Evolutionary conservation across 2,888 invertebrate genomes (phyloP).

Genomic region (Elegia similella): DNA sequence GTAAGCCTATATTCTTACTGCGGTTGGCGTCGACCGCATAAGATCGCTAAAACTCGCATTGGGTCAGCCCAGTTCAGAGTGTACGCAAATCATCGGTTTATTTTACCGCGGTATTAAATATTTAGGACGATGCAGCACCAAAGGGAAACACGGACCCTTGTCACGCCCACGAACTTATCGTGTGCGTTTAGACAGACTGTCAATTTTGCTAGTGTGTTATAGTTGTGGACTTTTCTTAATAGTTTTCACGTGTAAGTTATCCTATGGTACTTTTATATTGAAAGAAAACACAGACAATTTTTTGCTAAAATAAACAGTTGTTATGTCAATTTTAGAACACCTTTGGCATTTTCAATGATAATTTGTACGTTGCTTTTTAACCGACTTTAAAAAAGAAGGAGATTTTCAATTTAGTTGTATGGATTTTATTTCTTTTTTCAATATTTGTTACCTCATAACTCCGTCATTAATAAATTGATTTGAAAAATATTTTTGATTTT

Average conservation of each 20-base stretch:
- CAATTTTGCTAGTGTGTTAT: slow-evolving; percentile 13
- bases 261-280: neutral
- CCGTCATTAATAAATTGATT: too few species aligned
- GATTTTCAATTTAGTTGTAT: too few species aligned
- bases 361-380: neutral
- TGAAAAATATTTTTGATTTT: too few species aligned
- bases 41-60: slow-evolving; percentile 35
- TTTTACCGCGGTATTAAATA: slow-evolving; percentile 14
- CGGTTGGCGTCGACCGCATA: slow-evolving; percentile 51
- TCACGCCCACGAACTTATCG: slow-evolving; percentile 7
- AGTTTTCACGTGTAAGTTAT: neutral
- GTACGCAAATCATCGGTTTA: slow-evolving; percentile 14
- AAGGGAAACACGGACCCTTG: slow-evolving; percentile 12
- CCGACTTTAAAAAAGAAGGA: too few species aligned
- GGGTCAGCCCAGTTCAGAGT: slow-evolving; percentile 20
- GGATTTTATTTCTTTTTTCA: too few species aligned
- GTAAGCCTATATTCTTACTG: too few species aligned
- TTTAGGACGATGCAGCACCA: slow-evolving; percentile 10
- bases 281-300: too few species aligned
- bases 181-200: slow-evolving; percentile 15
- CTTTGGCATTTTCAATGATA: too few species aligned
- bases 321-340: too few species aligned
- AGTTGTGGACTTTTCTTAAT: slow-evolving; percentile 1
- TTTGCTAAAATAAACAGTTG: too few species aligned
- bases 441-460: too few species aligned